Evolutionary conservation across 2,888 invertebrate genomes (phyloP).

Genomic region (Baronia brevicornis): DNA sequence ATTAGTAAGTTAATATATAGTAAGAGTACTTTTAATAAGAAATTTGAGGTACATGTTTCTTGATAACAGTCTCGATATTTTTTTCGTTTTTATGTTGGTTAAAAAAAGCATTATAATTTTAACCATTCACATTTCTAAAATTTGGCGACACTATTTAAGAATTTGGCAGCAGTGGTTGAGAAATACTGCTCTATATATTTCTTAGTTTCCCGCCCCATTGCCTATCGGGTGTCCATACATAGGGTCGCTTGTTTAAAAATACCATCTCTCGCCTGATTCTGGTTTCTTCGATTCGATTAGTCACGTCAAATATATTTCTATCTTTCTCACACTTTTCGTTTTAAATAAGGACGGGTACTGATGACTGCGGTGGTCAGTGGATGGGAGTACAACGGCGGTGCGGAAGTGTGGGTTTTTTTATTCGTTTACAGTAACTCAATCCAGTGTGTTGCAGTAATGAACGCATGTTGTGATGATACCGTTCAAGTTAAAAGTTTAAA

Average conservation of each 20-base stretch:
- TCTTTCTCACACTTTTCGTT: conserved; percentile 4
- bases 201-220: conserved; percentile 22
- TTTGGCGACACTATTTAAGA: background rate
- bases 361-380: conserved; percentile 14
- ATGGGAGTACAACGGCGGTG: conserved; percentile 29
- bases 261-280: conserved; percentile 24
- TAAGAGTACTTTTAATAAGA: too few species aligned
- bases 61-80: too few species aligned
- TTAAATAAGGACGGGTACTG: conserved; percentile 12
- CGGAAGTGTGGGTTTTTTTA: conserved; percentile 31
- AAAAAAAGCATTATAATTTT: too few species aligned
- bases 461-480: conserved; percentile 23
- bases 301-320: conserved; percentile 5
- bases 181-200: conserved; percentile 21
- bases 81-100: too few species aligned
- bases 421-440: conserved; percentile 33
- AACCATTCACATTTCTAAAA: too few species aligned
- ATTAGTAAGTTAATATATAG: too few species aligned
- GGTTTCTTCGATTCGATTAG: conserved; percentile 10
- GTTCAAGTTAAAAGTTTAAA: conserved; percentile 14
- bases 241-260: conserved; percentile 27
- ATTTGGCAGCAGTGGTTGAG: background rate
- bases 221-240: conserved; percentile 34
- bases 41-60: too few species aligned
- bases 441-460: conserved; percentile 30